phyloP scores from a whole-genome alignment of 2,113 vertebrate species.

The Ageneiosus marmoratus region DNA sequence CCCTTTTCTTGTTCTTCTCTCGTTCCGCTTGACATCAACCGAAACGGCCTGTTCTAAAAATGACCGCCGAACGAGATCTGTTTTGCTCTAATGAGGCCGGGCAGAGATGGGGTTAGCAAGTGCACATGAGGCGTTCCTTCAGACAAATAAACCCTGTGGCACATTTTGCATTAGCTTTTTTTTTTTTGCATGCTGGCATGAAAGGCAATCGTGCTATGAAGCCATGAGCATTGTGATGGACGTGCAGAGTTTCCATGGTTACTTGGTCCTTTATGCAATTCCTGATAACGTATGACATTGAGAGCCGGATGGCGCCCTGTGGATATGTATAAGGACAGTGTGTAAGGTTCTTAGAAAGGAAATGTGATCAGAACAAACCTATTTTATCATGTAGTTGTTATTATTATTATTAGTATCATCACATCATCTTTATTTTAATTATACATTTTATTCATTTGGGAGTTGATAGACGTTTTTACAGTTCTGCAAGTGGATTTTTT shows the following conservation, averaged over 20 bases:
- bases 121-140: not conserved
- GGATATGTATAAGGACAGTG: not conserved
- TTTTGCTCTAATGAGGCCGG: not conserved
- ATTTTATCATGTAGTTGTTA: not conserved
- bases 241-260: conserved; percentile 74
- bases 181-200: not conserved
- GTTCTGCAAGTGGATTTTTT: too few species aligned
- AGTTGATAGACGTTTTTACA: too few species aligned
- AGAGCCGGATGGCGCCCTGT: conserved; percentile 58
- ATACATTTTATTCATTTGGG: too few species aligned
- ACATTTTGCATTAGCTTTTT: not conserved
- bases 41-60: not conserved
- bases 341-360: not conserved
- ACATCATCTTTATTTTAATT: too few species aligned
- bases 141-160: conserved; percentile 11
- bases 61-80: conserved; percentile 2
- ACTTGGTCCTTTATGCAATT: conserved; percentile 61
- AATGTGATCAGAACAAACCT: not conserved
- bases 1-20: not conserved
- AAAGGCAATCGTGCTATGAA: conserved; percentile 51
- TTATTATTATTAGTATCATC: not conserved
- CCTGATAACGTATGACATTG: conserved; percentile 68
- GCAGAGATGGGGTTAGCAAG: not conserved
- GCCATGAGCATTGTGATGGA: conserved; percentile 57
- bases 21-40: not conserved